Conservation (phyloP, 1,140 invertebrate genomes). For the Aphidius ervi region DNA sequence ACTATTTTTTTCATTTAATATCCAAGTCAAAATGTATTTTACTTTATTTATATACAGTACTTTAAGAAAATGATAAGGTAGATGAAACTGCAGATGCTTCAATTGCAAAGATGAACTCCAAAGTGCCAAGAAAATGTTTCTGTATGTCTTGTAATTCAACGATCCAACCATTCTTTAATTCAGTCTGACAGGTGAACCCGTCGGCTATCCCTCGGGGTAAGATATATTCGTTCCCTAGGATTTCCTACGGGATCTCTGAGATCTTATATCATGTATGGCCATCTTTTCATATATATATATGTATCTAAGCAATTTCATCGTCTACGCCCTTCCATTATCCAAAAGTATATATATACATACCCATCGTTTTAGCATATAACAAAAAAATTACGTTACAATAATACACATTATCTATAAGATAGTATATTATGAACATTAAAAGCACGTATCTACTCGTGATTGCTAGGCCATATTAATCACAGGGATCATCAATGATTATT, state of each 20-base stretch:
- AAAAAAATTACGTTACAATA: too few relatives aligned
- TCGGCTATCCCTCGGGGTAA: conserved; percentile 51
- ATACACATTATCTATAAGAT: too few relatives aligned
- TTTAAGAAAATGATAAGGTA: conserved; percentile 2
- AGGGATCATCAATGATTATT: neutral
- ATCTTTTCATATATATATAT: conserved; percentile 32
- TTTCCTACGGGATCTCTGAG: conserved; percentile 54
- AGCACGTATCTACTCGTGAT: too few relatives aligned
- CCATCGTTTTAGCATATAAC: too few relatives aligned
- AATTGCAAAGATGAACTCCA: conserved; percentile 24
- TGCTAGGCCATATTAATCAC: neutral
- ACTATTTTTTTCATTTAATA: conserved; percentile 18
- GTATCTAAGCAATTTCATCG: conserved; percentile 47
- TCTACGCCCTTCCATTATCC: conserved; percentile 12
- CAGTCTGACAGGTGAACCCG: conserved; percentile 52
- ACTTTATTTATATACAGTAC: conserved; percentile 1
- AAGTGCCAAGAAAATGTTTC: conserved; percentile 21
- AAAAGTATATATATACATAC: neutral
- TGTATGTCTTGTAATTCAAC: conserved; percentile 26
- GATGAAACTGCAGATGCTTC: conserved; percentile 32
- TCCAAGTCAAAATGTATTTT: neutral
- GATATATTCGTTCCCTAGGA: conserved; percentile 54
- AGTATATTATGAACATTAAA: too few relatives aligned
- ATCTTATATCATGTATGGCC: conserved; percentile 54
- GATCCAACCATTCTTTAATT: conserved; percentile 54